These are phyloP conservation scores for Ephydatia muelleri DNA, from an alignment of 37 sponge, comb jelly and placozoan species.

Conservation along the genomic window DNA sequence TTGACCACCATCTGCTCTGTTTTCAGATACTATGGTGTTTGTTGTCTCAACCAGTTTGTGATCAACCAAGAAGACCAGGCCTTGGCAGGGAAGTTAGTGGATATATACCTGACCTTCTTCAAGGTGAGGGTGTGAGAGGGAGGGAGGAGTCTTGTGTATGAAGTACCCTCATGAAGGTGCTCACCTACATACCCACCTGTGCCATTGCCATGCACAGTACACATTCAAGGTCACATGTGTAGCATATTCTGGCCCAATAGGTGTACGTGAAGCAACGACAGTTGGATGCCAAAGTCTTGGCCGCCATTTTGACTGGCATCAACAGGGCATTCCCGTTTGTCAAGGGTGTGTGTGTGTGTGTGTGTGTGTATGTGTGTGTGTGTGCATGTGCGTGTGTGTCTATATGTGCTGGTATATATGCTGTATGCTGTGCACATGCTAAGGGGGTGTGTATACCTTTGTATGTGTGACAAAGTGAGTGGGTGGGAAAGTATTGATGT, in stretches of 20 bases:
- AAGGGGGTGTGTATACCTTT: constrained; percentile 26
- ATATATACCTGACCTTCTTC: constrained; percentile 90
- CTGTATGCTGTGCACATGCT: too few species aligned
- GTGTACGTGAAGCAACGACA: constrained; percentile 51
- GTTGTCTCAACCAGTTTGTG: constrained; percentile 90
- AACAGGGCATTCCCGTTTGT: constrained; percentile 95
- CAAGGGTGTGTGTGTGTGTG: constrained; percentile 2
- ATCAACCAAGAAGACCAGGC: constrained; percentile 53
- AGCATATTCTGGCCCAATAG: constrained; percentile 21
- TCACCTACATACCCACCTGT: too few species aligned
- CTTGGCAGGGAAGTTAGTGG: constrained; percentile 71
- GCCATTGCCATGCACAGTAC: too few species aligned
- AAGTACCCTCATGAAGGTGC: too few species aligned
- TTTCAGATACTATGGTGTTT: constrained; percentile 88
- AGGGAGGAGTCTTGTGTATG: not conserved
- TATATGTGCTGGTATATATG: not conserved
- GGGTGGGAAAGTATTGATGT: not conserved
- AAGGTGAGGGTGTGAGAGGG: constrained; percentile 48
- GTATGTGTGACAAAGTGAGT: not conserved
- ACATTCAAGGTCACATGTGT: too few species aligned
- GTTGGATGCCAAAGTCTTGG: constrained; percentile 87
- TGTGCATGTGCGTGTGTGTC: not conserved
- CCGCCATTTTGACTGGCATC: constrained; percentile 89
- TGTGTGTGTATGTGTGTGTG: not conserved
- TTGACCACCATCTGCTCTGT: too few species aligned